These are phyloP conservation scores for Sebastes matsubarae DNA, from an alignment of 2,797 vertebrate genomes.

Conservation along the genomic window DNA sequence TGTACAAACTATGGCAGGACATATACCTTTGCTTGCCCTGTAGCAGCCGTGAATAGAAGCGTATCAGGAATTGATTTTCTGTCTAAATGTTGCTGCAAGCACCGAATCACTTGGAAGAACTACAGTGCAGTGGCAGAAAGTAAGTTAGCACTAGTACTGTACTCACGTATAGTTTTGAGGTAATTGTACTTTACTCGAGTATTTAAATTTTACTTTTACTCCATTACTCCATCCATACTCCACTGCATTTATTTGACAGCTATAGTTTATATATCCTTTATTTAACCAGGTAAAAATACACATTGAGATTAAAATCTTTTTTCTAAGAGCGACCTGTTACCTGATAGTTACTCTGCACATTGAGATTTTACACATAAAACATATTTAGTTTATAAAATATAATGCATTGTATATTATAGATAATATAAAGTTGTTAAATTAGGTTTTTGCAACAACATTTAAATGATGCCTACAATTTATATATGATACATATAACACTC, in stretches of 20 bases:
- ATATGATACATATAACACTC: background rate
- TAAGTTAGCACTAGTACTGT: too few species aligned
- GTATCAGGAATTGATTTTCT: background rate
- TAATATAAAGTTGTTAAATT: background rate
- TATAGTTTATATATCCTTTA: too few species aligned
- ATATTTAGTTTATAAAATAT: background rate
- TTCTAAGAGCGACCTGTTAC: background rate
- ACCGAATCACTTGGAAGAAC: background rate
- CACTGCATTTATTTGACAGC: background rate
- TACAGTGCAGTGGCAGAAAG: background rate
- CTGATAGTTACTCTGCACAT: background rate
- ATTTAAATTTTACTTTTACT: accelerated
- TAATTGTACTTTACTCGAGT: background rate
- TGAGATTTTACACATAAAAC: background rate
- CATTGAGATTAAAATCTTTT: too few species aligned
- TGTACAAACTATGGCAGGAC: background rate
- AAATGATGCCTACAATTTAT: background rate
- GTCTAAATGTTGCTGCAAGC: background rate
- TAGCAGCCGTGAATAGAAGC: background rate
- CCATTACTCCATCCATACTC: background rate
- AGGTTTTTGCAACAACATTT: background rate
- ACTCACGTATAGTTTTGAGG: background rate
- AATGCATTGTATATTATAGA: background rate
- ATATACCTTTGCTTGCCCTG: background rate
- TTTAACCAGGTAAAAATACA: too few species aligned